Conservation (phyloP, 1,140 invertebrate genomes). For the Temnothorax nylanderi region DNA sequence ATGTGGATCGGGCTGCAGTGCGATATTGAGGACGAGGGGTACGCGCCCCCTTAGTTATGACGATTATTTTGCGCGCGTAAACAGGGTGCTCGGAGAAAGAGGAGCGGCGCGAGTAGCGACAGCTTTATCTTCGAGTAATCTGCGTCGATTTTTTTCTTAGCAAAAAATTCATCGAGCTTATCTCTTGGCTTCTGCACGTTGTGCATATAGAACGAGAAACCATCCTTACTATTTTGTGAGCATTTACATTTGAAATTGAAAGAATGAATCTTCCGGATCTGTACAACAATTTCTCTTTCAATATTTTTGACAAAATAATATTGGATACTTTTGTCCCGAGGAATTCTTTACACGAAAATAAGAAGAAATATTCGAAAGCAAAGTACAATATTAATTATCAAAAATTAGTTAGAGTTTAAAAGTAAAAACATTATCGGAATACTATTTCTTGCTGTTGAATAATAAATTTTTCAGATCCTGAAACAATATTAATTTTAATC, state of each 20-base stretch:
- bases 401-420: background rate
- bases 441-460: background rate
- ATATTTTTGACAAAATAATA: background rate
- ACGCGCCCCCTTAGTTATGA: constrained; percentile 78
- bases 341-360: background rate
- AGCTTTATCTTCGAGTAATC: constrained; percentile 22
- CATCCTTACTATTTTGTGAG: background rate
- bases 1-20: constrained; percentile 87
- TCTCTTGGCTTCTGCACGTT: background rate
- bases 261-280: background rate
- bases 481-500: background rate
- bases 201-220: background rate
- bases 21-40: constrained; percentile 86
- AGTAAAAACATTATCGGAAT: background rate
- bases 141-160: background rate
- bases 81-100: constrained; percentile 30
- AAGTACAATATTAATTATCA: background rate
- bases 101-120: background rate
- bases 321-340: background rate
- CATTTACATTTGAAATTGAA: background rate
- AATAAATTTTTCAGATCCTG: background rate
- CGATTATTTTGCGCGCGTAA: constrained; percentile 44
- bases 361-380: background rate
- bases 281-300: background rate
- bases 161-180: background rate